These are phyloP conservation scores for Seriola aureovittata DNA, from an alignment of 2,113 vertebrate species.

Conservation along the genomic window DNA sequence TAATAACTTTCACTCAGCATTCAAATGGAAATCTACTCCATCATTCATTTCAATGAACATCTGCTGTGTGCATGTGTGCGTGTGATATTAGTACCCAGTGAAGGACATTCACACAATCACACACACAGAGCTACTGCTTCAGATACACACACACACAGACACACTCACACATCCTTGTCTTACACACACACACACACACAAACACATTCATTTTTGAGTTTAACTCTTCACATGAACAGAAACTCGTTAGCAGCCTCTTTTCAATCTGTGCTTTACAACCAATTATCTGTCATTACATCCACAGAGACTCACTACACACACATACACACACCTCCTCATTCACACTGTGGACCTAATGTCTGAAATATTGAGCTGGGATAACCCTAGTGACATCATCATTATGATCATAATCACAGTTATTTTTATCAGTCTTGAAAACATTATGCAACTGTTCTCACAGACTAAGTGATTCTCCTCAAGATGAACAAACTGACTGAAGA, in stretches of 20 bases:
- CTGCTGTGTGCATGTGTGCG: conserved; percentile 53
- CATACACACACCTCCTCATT: conserved; percentile 6
- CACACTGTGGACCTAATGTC: conserved; percentile 2
- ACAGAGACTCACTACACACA: background rate
- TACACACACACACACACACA: background rate
- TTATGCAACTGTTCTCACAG: background rate
- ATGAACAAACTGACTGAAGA: too few relatives aligned
- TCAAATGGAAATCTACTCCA: conserved; percentile 75
- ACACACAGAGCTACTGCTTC: background rate
- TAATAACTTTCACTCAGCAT: conserved; percentile 72
- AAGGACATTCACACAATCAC: conserved; percentile 44
- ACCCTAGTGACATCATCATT: background rate
- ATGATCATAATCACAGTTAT: background rate
- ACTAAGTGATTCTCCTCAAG: too few relatives aligned
- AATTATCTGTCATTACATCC: conserved; percentile 61
- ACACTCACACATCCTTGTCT: background rate
- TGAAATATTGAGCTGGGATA: conserved; percentile 12
- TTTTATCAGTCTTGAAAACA: background rate
- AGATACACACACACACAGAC: background rate
- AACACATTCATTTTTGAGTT: background rate
- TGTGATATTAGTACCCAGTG: conserved; percentile 23
- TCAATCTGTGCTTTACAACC: conserved; percentile 59
- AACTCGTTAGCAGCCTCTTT: conserved; percentile 53
- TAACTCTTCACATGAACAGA: conserved; percentile 40
- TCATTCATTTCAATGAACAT: conserved; percentile 74